These are phyloP conservation scores for Brachirus orientalis DNA, from an alignment of 2,113 vertebrate species.

Conservation along the genomic window DNA sequence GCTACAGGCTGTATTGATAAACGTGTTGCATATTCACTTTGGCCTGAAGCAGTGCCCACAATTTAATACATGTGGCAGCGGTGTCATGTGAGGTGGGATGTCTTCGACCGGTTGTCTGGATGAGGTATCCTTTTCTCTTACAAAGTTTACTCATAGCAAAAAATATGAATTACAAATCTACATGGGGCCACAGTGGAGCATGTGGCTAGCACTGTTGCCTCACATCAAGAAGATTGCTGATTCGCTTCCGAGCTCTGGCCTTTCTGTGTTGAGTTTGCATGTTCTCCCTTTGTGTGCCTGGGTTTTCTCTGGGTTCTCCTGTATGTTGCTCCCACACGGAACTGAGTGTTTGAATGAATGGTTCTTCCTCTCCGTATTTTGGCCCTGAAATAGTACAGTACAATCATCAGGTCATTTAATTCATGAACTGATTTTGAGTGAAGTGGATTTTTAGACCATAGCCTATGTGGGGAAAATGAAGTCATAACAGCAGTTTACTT, in stretches of 20 bases:
- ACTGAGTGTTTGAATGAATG: no score
- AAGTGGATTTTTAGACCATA: constrained; percentile 2
- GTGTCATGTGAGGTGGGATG: constrained; percentile 2
- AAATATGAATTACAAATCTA: constrained; percentile 21
- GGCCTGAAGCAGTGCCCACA: constrained; percentile 37
- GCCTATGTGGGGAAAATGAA: not conserved
- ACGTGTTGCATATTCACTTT: constrained; percentile 59
- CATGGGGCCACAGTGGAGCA: no score
- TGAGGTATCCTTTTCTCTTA: not conserved
- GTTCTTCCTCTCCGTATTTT: no score
- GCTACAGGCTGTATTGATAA: constrained; percentile 59
- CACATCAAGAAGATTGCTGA: no score
- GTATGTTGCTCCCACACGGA: no score
- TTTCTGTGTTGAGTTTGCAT: no score
- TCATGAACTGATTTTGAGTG: not conserved
- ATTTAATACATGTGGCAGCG: not conserved
- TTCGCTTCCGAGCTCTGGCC: no score
- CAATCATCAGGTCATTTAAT: constrained; percentile 22
- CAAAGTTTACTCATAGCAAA: not conserved
- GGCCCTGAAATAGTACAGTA: not conserved
- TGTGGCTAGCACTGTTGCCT: no score
- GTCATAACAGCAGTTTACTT: not conserved
- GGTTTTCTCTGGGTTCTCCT: no score
- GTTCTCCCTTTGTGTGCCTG: no score
- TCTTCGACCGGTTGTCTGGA: constrained; percentile 23